These are phyloP conservation scores for Seriola rivoliana DNA, from an alignment of 2,113 vertebrate genomes.

Conservation along the genomic window DNA sequence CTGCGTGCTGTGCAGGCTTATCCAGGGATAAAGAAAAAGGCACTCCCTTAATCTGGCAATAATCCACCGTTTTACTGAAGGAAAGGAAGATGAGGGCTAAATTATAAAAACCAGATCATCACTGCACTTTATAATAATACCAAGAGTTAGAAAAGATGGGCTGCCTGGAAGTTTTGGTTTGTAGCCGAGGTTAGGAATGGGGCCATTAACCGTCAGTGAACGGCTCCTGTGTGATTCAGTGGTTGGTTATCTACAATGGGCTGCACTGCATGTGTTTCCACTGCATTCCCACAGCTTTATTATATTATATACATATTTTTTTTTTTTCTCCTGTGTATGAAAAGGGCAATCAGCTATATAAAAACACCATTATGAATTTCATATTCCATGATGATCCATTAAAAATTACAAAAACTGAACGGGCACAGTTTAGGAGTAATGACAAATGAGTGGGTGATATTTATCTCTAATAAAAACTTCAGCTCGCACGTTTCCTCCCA, in stretches of 20 bases:
- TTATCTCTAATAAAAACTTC: not conserved
- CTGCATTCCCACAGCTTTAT: not conserved
- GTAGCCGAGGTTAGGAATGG: conserved; percentile 18
- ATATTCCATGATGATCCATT: not conserved
- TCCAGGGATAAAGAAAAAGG: conserved; percentile 83
- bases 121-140: conserved; percentile 61
- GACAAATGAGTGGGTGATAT: not conserved
- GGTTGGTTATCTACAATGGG: conserved; percentile 19
- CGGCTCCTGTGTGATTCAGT: conserved; percentile 3
- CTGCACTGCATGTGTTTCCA: not conserved
- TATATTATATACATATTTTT: too few relatives aligned
- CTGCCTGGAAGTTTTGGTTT: conserved; percentile 40
- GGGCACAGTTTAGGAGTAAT: not conserved
- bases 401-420: not conserved
- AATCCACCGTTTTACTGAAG: conserved; percentile 84
- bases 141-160: conserved; percentile 34
- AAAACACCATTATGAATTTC: not conserved
- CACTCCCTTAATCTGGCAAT: conserved; percentile 86
- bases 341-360: not conserved
- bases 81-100: conserved; percentile 73
- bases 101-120: conserved; percentile 75
- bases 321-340: not conserved
- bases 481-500: not conserved
- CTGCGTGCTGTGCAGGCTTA: conserved; percentile 80
- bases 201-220: conserved; percentile 29